Conservation (phyloP, 2,797 vertebrate genomes). For the Carcharodon carcharias region DNA sequence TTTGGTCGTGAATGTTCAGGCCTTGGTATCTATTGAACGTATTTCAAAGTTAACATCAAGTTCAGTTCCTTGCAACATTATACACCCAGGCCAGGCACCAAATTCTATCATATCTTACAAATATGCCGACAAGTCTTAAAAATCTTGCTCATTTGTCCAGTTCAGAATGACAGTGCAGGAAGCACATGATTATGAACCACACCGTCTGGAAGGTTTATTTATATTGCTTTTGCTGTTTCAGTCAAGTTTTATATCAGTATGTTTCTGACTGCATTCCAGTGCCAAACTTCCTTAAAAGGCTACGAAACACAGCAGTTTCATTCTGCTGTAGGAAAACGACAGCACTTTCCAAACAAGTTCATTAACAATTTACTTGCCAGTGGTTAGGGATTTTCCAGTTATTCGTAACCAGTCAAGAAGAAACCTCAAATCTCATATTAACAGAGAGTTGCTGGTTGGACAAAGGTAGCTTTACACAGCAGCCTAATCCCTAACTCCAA, state of each 20-base stretch:
- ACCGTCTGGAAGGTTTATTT: background rate
- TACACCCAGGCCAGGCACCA: background rate
- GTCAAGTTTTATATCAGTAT: background rate
- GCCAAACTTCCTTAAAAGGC: constrained; percentile 35
- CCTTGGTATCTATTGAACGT: background rate
- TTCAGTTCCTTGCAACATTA: background rate
- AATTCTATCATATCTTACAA: background rate
- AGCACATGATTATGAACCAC: background rate
- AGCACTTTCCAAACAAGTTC: background rate
- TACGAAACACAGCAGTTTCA: background rate
- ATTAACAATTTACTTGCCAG: background rate
- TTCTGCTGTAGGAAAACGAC: background rate
- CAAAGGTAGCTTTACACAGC: background rate
- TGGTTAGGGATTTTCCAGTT: background rate
- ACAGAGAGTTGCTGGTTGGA: background rate
- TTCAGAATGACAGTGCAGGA: background rate
- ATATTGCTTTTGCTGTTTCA: constrained; percentile 12
- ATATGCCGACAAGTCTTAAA: background rate
- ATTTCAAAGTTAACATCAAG: background rate
- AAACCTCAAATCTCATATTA: background rate
- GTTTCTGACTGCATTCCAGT: constrained; percentile 15
- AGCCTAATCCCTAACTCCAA: background rate
- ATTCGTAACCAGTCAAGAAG: background rate
- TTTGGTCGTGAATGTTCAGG: background rate
- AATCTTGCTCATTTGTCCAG: background rate